Conservation (phyloP, 2,888 invertebrate genomes). For the Diachrysia chrysitis region DNA sequence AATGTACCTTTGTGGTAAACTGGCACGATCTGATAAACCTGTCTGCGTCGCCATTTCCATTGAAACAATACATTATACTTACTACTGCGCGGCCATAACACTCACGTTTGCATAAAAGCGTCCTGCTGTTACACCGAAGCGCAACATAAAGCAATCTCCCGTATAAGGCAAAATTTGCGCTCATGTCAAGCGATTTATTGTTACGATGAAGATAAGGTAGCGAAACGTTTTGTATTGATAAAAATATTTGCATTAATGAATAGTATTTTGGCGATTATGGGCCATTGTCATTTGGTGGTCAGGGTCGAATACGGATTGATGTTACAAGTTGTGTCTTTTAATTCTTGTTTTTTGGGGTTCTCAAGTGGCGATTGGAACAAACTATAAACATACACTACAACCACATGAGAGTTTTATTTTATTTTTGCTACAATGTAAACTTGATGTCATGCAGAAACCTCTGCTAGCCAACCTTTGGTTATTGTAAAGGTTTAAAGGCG, state of each 20-base stretch:
- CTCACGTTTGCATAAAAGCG: conserved; percentile 56
- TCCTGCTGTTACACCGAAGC: conserved; percentile 51
- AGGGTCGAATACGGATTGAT: neutral
- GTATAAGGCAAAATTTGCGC: conserved; percentile 41
- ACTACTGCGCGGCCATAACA: conserved; percentile 9
- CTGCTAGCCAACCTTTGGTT: too few species aligned
- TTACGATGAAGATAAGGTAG: conserved; percentile 32
- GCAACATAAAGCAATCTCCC: conserved; percentile 48
- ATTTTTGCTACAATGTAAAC: too few species aligned
- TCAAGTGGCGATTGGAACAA: neutral
- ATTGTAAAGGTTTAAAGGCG: too few species aligned
- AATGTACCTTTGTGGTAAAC: conserved; percentile 56
- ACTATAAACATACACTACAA: too few species aligned
- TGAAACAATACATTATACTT: conserved; percentile 54
- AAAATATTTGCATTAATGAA: conserved; percentile 35
- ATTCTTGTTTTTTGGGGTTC: neutral
- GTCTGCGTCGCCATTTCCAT: conserved; percentile 54
- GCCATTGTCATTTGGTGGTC: neutral
- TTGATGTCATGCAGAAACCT: too few species aligned
- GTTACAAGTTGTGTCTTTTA: neutral
- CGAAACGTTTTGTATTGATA: conserved; percentile 33
- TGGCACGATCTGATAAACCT: conserved; percentile 65
- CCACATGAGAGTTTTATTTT: too few species aligned
- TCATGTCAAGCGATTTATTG: conserved; percentile 42
- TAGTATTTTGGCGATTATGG: conserved; percentile 12